Percentiles rank a stretch among this genome's conserved stretches.
phyloP scores from a whole-genome alignment of 2,797 vertebrate genomes.

The Alfaro cultratus region DNA sequence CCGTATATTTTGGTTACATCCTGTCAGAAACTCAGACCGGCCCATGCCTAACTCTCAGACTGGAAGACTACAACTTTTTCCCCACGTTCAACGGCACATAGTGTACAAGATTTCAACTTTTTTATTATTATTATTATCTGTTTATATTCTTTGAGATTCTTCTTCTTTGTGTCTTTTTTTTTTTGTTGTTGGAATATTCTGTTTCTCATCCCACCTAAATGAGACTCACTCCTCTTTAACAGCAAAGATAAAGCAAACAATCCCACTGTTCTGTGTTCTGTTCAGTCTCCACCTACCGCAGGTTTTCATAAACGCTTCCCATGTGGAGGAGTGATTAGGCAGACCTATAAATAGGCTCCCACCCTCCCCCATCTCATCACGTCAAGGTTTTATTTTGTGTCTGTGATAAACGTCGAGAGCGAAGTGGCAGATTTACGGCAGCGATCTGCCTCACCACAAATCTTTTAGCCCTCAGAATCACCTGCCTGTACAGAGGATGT shows the following conservation, averaged over 20 bases:
- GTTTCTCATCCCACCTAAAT: constrained; percentile 50
- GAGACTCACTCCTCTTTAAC: constrained; percentile 43
- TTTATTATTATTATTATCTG: constrained; percentile 33
- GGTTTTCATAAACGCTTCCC: constrained; percentile 26
- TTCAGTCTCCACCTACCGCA: constrained; percentile 32
- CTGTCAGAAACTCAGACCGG: background rate
- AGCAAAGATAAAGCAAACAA: constrained; percentile 36
- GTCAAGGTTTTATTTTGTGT: constrained; percentile 18
- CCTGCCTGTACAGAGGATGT: constrained; percentile 74
- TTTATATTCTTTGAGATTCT: constrained; percentile 24
- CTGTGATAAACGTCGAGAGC: constrained; percentile 17
- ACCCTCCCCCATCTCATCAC: constrained; percentile 16
- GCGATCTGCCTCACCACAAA: constrained; percentile 34
- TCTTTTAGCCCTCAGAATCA: constrained; percentile 46
- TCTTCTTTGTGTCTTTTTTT: background rate
- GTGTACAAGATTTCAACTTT: constrained; percentile 58
- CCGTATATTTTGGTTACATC: background rate
- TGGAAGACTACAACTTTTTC: constrained; percentile 42
- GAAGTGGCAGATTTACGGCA: constrained; percentile 22
- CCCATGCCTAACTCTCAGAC: constrained; percentile 28
- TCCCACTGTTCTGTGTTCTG: constrained; percentile 40
- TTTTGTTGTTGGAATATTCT: constrained; percentile 63
- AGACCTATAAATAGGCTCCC: constrained; percentile 19
- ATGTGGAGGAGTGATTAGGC: constrained; percentile 16
- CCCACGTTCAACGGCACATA: constrained; percentile 73